Base-by-base conservation (phyloP, 1,140 invertebrate genomes). In the Zaprionus lachaisei region DNA sequence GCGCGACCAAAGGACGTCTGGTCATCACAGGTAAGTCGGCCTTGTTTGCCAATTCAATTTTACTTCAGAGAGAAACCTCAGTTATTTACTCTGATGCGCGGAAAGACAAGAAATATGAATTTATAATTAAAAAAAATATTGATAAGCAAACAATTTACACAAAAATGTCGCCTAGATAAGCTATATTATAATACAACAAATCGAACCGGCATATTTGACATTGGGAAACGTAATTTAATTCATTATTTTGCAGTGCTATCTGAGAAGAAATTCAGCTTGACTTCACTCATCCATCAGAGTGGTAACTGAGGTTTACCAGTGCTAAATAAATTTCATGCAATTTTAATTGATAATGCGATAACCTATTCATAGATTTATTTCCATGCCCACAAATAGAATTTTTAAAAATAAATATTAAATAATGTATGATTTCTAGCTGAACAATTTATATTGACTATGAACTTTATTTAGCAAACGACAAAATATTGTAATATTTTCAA, bases 21-120 rank as follows among this genome's bases (percentile, higher is more conserved):
- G 97, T 98, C 93, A 98, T 99, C 93, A 98, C 98, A 94, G 98
- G 98, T 99, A 95, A 96, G 96, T 95, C 72, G 75, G 72, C 79
- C 79, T 62, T 61, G 82, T 83, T 81, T 62, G 81, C 84, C 85
- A 89, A 81, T 74, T 62, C 41, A 15, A 20, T 62, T 1, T 31
- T n/a, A 69, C 54, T 12, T 60, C 2, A 17, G 5, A 28, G 4
- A 2, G 6, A 5, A 75, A 58, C 57, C 77, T 76, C 54, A 85
- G 71, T 58, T 56, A 62, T 65, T 17, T 12, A 2, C 22, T 73
- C 37, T 51, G 9, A 44, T 28, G 14, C 15, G 14, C 9, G 56
- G 58, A 62, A 2, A 6, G 17, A 54, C 5, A 17, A 11, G 6
- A 28, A 26, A 51, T 57, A 12, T 24, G 11, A 15, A 49, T 58